These are phyloP conservation scores for Bilobella aurantiaca DNA, from an alignment of 1,140 invertebrate genomes.

Conservation along the genomic window DNA sequence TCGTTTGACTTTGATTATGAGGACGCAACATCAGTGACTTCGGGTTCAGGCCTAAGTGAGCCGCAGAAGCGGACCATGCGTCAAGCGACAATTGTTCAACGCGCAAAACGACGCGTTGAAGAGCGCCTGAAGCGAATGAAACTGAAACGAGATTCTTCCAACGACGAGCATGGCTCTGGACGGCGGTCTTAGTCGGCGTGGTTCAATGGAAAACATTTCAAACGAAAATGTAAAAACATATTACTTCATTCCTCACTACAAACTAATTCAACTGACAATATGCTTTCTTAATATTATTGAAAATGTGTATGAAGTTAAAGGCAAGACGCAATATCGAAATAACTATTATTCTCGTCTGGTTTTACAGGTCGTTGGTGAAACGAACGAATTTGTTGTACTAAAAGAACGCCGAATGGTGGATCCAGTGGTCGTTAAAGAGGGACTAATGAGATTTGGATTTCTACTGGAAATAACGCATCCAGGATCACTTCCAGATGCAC, in stretches of 20 bases:
- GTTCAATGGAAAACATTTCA: slow-evolving; percentile 28
- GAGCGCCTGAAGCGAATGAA: slow-evolving; percentile 61
- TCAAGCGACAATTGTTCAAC: slow-evolving; percentile 46
- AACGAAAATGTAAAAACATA: slow-evolving; percentile 26
- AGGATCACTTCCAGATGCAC: slow-evolving; percentile 86
- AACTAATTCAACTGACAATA: no score
- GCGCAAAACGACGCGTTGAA: slow-evolving; percentile 72
- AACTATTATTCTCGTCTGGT: background rate
- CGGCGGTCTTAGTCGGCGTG: slow-evolving; percentile 28
- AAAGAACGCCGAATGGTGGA: slow-evolving; percentile 72
- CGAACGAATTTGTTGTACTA: slow-evolving; percentile 64
- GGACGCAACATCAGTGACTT: slow-evolving; percentile 10
- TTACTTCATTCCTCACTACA: no score
- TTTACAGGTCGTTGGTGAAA: slow-evolving; percentile 28
- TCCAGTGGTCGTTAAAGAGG: slow-evolving; percentile 59
- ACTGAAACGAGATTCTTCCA: slow-evolving; percentile 33
- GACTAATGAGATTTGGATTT: slow-evolving; percentile 74
- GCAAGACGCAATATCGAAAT: background rate
- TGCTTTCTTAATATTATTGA: no score
- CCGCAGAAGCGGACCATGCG: slow-evolving; percentile 23
- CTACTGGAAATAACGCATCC: slow-evolving; percentile 89
- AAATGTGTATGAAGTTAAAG: no score
- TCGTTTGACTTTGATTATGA: slow-evolving; percentile 30
- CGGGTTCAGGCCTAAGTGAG: background rate
- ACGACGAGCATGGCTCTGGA: slow-evolving; percentile 24